A percentile compares a stretch with the other conserved stretches of the same genome.
Evolutionary conservation across 1,140 invertebrate species (phyloP).

Genomic region (Spodoptera litura): DNA sequence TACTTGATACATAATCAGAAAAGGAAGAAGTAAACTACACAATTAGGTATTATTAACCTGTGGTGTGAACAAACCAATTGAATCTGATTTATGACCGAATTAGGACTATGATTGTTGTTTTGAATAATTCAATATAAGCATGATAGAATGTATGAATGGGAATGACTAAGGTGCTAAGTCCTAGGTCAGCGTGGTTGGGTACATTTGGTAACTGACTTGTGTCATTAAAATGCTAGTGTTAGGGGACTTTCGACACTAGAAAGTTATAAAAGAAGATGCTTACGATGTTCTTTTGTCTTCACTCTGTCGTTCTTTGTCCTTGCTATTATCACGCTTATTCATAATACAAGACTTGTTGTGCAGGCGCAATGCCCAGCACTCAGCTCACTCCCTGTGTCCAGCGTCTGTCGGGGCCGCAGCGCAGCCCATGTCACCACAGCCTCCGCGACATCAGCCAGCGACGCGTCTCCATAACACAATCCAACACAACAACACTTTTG

Average conservation of each 20-base stretch:
- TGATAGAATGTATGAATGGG: no score
- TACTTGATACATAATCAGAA: no score
- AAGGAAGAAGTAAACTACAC: no score
- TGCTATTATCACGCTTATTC: slow-evolving; percentile 84
- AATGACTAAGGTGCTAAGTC: no score
- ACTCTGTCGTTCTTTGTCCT: slow-evolving; percentile 84
- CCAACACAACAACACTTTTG: slow-evolving; percentile 69
- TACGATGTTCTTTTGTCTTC: slow-evolving; percentile 84
- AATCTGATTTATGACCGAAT: no score
- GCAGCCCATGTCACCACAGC: slow-evolving; percentile 82
- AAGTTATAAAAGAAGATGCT: slow-evolving; percentile 57
- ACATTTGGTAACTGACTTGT: not conserved
- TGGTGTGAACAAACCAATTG: no score
- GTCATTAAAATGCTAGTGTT: not conserved
- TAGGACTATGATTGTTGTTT: no score
- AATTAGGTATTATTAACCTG: no score
- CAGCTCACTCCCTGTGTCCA: slow-evolving; percentile 76
- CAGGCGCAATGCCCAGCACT: slow-evolving; percentile 78
- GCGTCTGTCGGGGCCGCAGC: slow-evolving; percentile 71
- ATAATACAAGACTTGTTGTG: slow-evolving; percentile 82
- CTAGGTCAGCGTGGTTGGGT: not conserved
- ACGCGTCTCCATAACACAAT: slow-evolving; percentile 75
- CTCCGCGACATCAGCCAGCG: slow-evolving; percentile 58
- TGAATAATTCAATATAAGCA: no score
- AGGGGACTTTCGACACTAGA: not conserved